Percentiles rank a stretch among this genome's conserved stretches.
Conservation (phyloP, 2,888 invertebrate species). For the Pemphredon lugubris region DNA sequence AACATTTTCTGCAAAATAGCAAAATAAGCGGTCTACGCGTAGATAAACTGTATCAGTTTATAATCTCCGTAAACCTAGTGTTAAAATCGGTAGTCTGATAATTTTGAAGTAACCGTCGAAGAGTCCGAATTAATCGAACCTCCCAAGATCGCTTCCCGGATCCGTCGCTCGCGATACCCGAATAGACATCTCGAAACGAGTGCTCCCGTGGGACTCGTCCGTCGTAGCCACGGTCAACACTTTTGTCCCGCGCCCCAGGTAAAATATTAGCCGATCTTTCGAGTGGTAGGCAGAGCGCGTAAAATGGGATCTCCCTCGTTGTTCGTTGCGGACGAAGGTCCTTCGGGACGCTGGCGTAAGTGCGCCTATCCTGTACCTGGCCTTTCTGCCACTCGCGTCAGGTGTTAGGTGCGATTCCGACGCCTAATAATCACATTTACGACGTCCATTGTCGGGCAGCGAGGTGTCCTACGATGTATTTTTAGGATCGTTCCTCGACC, state of each 20-base stretch:
- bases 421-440: conserved; percentile 79
- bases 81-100: no score
- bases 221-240: conserved; percentile 60
- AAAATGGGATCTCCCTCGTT: conserved; percentile 58
- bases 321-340: conserved; percentile 39
- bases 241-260: conserved; percentile 63
- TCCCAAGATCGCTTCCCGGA: no score
- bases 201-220: conserved; percentile 46
- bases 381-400: conserved; percentile 47
- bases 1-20: no score
- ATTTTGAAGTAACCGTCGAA: no score
- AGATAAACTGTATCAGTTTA: no score
- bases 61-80: no score
- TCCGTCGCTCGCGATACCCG: conserved; percentile 28
- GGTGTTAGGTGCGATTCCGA: conserved; percentile 69
- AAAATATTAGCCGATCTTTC: conserved; percentile 68
- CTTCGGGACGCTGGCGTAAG: conserved; percentile 45
- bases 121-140: no score
- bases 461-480: conserved; percentile 68
- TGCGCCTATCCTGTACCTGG: conserved; percentile 22
- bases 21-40: no score
- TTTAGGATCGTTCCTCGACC: conserved; percentile 65
- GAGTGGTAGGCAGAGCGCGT: conserved; percentile 45
- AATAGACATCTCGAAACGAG: conserved; percentile 44
- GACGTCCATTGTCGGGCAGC: conserved; percentile 57